Base-by-base conservation (phyloP, 2,888 invertebrate genomes). In the Gari tellinella region DNA sequence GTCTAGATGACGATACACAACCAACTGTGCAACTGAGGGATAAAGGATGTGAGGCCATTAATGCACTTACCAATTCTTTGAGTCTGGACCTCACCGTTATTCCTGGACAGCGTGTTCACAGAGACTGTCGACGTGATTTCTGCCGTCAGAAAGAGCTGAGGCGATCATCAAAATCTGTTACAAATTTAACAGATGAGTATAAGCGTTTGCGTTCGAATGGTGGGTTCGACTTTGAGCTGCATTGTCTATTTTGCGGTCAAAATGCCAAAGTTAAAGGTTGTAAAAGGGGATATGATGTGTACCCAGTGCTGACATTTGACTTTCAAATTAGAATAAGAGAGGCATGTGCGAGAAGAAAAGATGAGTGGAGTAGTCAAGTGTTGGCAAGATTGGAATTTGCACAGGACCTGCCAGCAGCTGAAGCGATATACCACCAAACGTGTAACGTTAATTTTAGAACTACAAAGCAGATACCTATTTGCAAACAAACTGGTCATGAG, bases 331-430 rank as follows among this genome's bases (percentile, higher is more conserved):
- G n/a, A n/a, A n/a, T n/a, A n/a, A n/a, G n/a, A n/a, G n/a, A n/a
- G n/a, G 15, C 7, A 10, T 45, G 37, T 15, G 43, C 31, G 5
- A n/a, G 48, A 26, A 46, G 69, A 56, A 38, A 49, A 10, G 69
- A 69, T 49, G 51, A 55, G 19, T 69, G 62, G 69, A 56, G 51
- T n/a, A 31, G 37, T 25, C 17, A 48, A 37, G 68, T 78, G 1
- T 41, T 38, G 5, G 56, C 63, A 2, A 48, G 75, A 38, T 8
- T 80, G 10, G 46, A 75, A 46, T 64, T 19, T 40, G 46, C 60
- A 10, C 49, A 49, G n/a, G 83, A 81, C 64, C 67, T 83, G 12
- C 83, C 58, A 37, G 81, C 83, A 14, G 74, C 67, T 12, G 83
- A 81, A 53, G 74, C 81, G 2, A 12, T 74, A 2, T 83, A 80